Conservation (phyloP, 2,797 vertebrate species). For the Thunnus albacares region DNA sequence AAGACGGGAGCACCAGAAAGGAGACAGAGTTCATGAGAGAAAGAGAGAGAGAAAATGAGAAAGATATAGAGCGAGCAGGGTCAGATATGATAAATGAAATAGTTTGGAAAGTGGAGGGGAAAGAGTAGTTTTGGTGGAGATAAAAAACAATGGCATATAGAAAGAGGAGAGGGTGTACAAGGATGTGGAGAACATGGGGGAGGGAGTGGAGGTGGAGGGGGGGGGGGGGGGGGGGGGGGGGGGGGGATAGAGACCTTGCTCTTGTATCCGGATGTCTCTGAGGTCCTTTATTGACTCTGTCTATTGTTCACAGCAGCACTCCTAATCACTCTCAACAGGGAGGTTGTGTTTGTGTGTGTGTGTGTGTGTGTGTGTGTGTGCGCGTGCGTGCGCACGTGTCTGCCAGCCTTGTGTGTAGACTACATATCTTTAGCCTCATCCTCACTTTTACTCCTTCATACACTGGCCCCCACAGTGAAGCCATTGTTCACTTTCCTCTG, state of each 20-base stretch:
- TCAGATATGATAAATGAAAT: conserved; percentile 46
- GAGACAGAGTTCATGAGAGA: conserved; percentile 34
- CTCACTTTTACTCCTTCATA: conserved; percentile 72
- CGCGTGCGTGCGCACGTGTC: conserved; percentile 29
- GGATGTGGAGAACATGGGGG: conserved; percentile 26
- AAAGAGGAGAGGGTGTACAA: conserved; percentile 39
- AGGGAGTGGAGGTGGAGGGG: conserved; percentile 5
- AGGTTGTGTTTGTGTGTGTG: conserved; percentile 61
- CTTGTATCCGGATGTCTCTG: conserved; percentile 79
- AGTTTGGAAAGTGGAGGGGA: conserved; percentile 24
- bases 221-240: neutral
- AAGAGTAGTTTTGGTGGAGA: neutral
- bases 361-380: conserved; percentile 29
- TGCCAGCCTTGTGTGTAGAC: conserved; percentile 53
- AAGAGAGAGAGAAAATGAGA: conserved; percentile 21
- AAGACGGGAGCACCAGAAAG: conserved; percentile 65
- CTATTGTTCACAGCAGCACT: conserved; percentile 83
- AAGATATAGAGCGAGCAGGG: conserved; percentile 17
- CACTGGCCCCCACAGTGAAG: conserved; percentile 73
- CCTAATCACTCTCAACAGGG: conserved; percentile 84
- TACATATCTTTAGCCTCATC: conserved; percentile 68
- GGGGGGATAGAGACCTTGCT: conserved; percentile 71
- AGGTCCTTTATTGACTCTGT: conserved; percentile 84
- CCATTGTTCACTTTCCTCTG: conserved; percentile 78
- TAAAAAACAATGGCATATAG: neutral